A percentile compares a stretch with the other conserved stretches of the same genome.
These are phyloP conservation scores for Tipula unca DNA, from an alignment of 2,888 invertebrate species.

Conservation along the genomic window DNA sequence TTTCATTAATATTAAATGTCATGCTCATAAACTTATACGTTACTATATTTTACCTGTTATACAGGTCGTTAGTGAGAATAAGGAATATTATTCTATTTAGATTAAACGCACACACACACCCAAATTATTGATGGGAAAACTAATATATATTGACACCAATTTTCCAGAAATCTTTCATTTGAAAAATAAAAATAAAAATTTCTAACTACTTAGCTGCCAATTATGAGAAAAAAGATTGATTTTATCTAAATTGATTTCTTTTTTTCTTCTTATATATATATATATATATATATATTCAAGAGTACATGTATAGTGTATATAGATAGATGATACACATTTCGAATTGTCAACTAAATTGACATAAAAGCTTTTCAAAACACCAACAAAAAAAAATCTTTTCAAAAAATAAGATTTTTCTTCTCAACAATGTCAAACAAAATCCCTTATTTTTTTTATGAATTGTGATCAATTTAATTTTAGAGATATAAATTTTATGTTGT, in stretches of 20 bases:
- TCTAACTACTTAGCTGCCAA: background rate
- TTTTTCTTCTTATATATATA: background rate
- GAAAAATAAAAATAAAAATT: background rate
- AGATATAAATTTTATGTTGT: background rate
- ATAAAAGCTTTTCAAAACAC: background rate
- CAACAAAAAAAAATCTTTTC: background rate
- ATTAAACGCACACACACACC: background rate
- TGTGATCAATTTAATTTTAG: background rate
- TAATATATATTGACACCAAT: background rate
- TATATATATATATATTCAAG: background rate
- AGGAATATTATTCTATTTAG: background rate
- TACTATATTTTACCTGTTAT: too few relatives aligned
- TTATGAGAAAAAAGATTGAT: background rate
- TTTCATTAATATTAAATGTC: background rate
- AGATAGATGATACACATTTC: background rate
- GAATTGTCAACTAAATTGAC: conserved; percentile 8
- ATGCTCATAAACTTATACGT: background rate
- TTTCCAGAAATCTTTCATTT: background rate
- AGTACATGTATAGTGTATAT: background rate
- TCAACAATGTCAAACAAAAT: background rate
- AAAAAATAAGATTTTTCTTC: background rate
- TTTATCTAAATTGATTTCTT: background rate
- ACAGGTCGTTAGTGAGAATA: background rate
- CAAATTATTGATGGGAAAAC: background rate
- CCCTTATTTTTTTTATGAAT: background rate